A percentile compares a stretch with the other conserved stretches of the same genome.
These are phyloP conservation scores for Macquaria ambigua DNA, from an alignment of 2,113 vertebrate species.

Conservation along the genomic window DNA sequence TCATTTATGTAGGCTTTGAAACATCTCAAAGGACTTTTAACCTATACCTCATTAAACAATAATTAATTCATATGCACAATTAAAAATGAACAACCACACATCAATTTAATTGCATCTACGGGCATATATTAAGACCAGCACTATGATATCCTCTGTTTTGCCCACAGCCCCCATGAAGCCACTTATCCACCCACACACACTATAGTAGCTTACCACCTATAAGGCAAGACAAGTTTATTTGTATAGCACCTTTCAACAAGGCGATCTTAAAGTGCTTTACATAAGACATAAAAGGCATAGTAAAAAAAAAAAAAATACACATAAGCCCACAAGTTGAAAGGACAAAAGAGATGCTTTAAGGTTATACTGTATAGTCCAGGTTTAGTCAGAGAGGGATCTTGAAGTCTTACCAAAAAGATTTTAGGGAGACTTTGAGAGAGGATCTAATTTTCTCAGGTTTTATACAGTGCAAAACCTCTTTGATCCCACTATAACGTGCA, in stretches of 20 bases:
- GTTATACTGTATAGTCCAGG: background rate
- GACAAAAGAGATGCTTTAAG: conserved; percentile 10
- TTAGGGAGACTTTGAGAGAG: background rate
- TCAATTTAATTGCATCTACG: background rate
- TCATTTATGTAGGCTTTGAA: background rate
- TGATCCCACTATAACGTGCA: background rate
- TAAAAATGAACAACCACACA: background rate
- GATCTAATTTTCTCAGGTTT: conserved; percentile 4
- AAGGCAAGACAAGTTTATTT: conserved; percentile 1
- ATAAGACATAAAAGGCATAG: background rate
- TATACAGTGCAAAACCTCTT: background rate
- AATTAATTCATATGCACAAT: background rate
- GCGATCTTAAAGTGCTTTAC: background rate
- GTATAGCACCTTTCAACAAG: background rate
- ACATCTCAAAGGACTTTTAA: background rate
- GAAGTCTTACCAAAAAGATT: background rate
- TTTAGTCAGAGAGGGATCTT: conserved; percentile 8
- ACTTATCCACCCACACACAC: background rate
- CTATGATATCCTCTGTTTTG: background rate
- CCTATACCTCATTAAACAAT: background rate
- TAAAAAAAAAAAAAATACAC: no score
- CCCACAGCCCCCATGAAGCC: background rate
- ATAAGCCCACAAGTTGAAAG: background rate
- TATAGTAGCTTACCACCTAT: background rate
- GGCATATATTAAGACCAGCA: background rate